Base-by-base conservation (phyloP, 2,888 invertebrate genomes). In the Laspeyria flexula region DNA sequence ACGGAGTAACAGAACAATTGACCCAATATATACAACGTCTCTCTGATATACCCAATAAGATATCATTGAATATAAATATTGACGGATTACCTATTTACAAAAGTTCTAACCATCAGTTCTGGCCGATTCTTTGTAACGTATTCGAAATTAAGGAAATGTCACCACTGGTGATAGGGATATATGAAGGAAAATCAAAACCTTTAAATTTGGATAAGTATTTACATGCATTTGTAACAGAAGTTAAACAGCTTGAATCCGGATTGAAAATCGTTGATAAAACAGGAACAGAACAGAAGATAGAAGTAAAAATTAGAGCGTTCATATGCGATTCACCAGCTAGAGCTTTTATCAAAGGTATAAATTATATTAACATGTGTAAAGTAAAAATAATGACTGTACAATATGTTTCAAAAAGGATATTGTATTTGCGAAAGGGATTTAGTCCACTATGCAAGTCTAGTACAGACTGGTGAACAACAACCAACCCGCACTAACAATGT, bases 1-100 rank as follows among this genome's bases (percentile, higher is more conserved):
- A 61, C 27, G 61, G 61, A 4, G 16, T 64, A n/a, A 49, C 29
- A n/a, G n/a, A n/a, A n/a, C 15, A 35, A 37, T 46, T 61, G 38
- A 43, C 9, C 5, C 35, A 30, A 15, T 16, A 35, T 34, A 45
- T 48, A 39, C 33, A 31, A 45, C 31, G 33, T 10, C 27, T 43
- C 21, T 4, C 12, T 39, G 33, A 45, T 31, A 16, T 25, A 25
- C 40, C 23, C 6, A 30, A 35, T 16, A 34, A 11, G 31, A 39
- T 46, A 11, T 35, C 33, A 11, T 5, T 21, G 2, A 21, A 21
- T 21, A 5, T 48, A 3, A 43, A 42, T 30, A 48, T 42, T 12
- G 53, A 54, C 31, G 50, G 50, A 18, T 40, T 54, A 30, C 56
- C 48, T 30, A 34, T 55, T 31, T 49, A 48, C 38, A 60, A 56